Conservation (phyloP, 2,888 invertebrate species). For the Leuctra nigra region DNA sequence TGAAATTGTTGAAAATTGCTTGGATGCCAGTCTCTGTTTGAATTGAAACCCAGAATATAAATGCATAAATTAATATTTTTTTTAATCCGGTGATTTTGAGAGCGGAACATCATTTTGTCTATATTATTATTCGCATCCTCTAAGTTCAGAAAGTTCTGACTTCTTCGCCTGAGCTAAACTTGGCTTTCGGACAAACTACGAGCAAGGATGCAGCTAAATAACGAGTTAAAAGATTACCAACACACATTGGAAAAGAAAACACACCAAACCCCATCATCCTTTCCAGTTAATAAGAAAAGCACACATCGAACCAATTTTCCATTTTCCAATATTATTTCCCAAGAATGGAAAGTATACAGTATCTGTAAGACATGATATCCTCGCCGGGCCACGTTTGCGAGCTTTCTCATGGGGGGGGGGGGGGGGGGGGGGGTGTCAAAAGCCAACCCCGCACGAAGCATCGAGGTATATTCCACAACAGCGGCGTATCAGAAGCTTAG, state of each 20-base stretch:
- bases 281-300: conserved; percentile 14
- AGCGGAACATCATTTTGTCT: too few relatives aligned
- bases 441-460: not conserved
- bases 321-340: conserved; percentile 4
- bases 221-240: too few relatives aligned
- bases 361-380: not conserved
- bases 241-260: not conserved
- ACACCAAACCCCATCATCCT: not conserved
- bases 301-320: conserved; percentile 8
- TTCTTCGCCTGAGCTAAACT: too few relatives aligned
- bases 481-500: conserved; percentile 8
- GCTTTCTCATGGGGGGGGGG: conserved; percentile 2
- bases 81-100: too few relatives aligned
- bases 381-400: not conserved
- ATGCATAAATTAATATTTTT: too few relatives aligned
- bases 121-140: too few relatives aligned
- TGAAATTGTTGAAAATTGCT: too few relatives aligned
- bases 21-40: too few relatives aligned
- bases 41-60: too few relatives aligned
- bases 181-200: too few relatives aligned
- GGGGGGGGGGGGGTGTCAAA: conserved; percentile 9
- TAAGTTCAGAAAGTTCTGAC: too few relatives aligned
- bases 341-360: conserved; percentile 7
- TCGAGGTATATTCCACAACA: not conserved
- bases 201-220: too few relatives aligned